Conservation (phyloP, 2,797 vertebrate genomes). For the Oreochromis mossambicus region DNA sequence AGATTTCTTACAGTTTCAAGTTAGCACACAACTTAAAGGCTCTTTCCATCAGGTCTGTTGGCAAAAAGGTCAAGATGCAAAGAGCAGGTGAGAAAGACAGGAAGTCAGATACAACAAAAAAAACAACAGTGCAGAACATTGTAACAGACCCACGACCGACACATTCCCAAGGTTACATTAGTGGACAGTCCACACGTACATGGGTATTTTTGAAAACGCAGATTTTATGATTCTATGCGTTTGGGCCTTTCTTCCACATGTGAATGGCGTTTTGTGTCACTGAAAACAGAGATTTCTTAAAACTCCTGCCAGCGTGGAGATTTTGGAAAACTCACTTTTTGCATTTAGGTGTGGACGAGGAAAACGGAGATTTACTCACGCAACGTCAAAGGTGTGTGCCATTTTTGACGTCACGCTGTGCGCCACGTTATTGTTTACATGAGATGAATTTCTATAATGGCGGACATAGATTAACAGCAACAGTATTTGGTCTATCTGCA, state of each 20-base stretch:
- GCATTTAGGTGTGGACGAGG: no score
- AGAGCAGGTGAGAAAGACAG: background rate
- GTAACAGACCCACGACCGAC: background rate
- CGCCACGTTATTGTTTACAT: no score
- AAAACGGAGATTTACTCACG: no score
- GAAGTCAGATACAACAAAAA: background rate
- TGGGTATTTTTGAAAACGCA: background rate
- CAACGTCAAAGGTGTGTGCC: no score
- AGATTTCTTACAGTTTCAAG: background rate
- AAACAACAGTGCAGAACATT: background rate
- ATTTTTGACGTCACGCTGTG: no score
- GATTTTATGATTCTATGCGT: background rate
- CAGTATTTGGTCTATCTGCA: no score
- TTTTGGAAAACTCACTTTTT: background rate
- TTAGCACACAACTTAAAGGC: background rate
- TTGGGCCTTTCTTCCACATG: rapidly evolving
- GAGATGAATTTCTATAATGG: no score
- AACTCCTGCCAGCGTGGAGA: background rate
- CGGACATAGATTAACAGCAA: no score
- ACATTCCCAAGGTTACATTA: background rate
- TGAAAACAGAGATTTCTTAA: background rate
- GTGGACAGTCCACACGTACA: background rate
- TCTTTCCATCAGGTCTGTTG: background rate
- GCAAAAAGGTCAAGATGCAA: background rate
- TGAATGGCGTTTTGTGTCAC: background rate